phyloP scores from a whole-genome alignment of 1,140 invertebrate genomes.

The Drosophila grimshawi region DNA sequence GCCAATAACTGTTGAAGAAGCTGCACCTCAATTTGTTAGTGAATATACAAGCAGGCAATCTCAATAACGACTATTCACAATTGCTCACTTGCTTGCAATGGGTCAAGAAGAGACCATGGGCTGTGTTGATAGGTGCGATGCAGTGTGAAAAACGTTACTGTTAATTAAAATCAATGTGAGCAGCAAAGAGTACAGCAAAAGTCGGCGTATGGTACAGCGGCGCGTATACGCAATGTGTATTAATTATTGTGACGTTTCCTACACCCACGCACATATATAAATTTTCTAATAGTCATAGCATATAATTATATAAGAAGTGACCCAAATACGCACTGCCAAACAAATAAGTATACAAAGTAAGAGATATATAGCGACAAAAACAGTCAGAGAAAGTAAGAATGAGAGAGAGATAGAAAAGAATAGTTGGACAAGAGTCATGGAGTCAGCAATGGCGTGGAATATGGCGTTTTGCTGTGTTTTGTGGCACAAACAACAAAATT shows the following conservation, averaged over 20 bases:
- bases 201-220: constrained; percentile 7
- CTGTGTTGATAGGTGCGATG: background rate
- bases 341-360: background rate
- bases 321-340: constrained; percentile 22
- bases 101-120: background rate
- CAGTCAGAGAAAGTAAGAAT: constrained; percentile 8
- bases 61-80: constrained; percentile 38
- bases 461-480: constrained; percentile 36
- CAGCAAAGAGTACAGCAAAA: background rate
- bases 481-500: constrained; percentile 46
- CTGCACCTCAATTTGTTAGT: constrained; percentile 35
- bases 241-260: constrained; percentile 31
- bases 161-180: constrained; percentile 34
- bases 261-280: background rate
- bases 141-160: background rate
- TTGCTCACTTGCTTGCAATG: background rate
- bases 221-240: constrained; percentile 49
- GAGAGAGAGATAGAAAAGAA: background rate
- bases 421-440: constrained; percentile 2
- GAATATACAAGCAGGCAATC: constrained; percentile 21
- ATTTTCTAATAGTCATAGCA: constrained; percentile 18
- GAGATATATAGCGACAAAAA: background rate
- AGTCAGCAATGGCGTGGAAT: constrained; percentile 21
- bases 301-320: constrained; percentile 25
- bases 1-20: constrained; percentile 38